A percentile compares a stretch with the other conserved stretches of the same genome.
Conservation (phyloP, 2,888 invertebrate species). For the Andrena fulva region DNA sequence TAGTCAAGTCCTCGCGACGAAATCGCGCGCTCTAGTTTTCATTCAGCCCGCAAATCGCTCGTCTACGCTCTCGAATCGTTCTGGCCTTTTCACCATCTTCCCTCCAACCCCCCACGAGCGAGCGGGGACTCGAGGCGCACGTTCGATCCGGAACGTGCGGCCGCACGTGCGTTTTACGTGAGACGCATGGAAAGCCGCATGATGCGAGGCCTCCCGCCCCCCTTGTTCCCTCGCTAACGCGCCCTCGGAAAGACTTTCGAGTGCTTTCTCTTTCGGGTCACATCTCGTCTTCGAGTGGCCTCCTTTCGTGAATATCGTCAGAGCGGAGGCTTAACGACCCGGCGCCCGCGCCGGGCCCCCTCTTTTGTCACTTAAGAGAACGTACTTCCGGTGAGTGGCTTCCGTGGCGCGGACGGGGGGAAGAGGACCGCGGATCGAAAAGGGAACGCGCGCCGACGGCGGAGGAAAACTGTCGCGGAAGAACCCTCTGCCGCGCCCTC, state of each 20-base stretch:
- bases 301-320: constrained; percentile 30
- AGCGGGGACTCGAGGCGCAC: background rate
- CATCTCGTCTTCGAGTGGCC: constrained; percentile 46
- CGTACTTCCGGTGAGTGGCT: constrained; percentile 52
- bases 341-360: constrained; percentile 26
- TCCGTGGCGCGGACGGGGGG: constrained; percentile 4
- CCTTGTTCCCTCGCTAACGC: background rate
- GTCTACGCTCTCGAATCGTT: constrained; percentile 20
- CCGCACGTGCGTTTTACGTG: constrained; percentile 58
- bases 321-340: constrained; percentile 38
- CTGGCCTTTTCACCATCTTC: background rate
- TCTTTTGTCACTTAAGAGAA: constrained; percentile 50
- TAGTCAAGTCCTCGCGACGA: constrained; percentile 16
- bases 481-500: background rate
- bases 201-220: background rate
- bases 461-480: constrained; percentile 14
- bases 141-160: constrained; percentile 32
- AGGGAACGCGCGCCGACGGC: constrained; percentile 1
- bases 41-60: constrained; percentile 51
- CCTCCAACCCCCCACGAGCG: background rate
- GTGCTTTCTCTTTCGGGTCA: constrained; percentile 53
- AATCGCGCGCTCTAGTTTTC: constrained; percentile 35
- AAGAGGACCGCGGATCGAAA: background rate
- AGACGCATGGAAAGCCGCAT: constrained; percentile 32
- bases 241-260: constrained; percentile 30